Percentiles rank a stretch among this genome's conserved stretches.
Conservation (phyloP, 2,888 invertebrate species). For the Saturnia pavonia region DNA sequence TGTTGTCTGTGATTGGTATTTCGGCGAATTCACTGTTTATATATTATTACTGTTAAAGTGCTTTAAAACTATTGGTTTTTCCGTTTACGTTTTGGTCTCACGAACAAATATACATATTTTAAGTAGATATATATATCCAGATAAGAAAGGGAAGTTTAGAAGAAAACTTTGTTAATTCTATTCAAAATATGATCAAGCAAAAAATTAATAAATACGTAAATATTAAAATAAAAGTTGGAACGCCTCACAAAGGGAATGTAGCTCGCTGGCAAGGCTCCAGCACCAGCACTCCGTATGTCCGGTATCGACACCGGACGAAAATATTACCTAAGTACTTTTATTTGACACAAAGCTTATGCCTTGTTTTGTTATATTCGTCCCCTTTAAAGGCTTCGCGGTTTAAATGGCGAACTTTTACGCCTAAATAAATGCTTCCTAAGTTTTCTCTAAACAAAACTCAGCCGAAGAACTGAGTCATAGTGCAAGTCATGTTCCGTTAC, state of each 20-base stretch:
- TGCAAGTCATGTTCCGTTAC: too few species aligned
- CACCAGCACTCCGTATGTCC: background rate
- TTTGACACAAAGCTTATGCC: background rate
- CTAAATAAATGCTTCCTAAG: background rate
- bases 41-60: too few species aligned
- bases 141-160: background rate
- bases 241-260: background rate
- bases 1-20: too few species aligned
- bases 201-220: background rate
- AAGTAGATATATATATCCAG: too few species aligned
- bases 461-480: too few species aligned
- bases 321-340: conserved; percentile 4
- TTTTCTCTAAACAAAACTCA: background rate
- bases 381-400: background rate
- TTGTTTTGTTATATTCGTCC: background rate
- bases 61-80: too few species aligned
- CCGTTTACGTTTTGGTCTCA: too few species aligned
- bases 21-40: too few species aligned
- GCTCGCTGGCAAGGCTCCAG: background rate
- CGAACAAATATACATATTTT: too few species aligned
- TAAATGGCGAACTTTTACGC: background rate
- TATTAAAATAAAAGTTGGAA: conserved; percentile 1
- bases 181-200: background rate
- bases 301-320: background rate
- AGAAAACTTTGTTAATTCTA: background rate